These are phyloP conservation scores for Hydropotes inermis DNA, from an alignment of 2,113 vertebrate species.

Conservation along the genomic window DNA sequence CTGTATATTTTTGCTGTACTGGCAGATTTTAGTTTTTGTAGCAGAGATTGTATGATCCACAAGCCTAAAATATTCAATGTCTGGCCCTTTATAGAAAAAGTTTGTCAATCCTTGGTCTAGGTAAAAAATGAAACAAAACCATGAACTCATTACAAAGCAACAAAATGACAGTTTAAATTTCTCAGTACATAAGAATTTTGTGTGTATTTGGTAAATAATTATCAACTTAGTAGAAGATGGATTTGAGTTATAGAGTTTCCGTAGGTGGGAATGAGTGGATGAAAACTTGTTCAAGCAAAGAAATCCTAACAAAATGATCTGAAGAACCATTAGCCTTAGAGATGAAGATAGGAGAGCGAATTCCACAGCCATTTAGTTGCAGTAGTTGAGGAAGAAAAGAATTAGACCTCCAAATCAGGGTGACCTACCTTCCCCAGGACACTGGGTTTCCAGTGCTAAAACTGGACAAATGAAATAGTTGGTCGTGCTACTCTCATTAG, in stretches of 20 bases:
- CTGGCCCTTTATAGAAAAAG: not conserved
- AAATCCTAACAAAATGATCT: not conserved
- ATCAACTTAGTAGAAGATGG: not conserved
- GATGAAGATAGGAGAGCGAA: not conserved
- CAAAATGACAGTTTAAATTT: not conserved
- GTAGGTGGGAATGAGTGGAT: not conserved
- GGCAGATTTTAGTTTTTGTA: not conserved
- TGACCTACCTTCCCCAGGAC: not conserved
- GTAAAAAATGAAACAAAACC: conserved; percentile 18
- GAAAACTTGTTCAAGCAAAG: not conserved
- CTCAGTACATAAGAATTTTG: not conserved
- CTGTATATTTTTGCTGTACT: not conserved
- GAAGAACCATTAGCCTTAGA: not conserved
- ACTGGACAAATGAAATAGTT: not conserved
- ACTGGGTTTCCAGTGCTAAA: not conserved
- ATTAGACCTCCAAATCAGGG: not conserved
- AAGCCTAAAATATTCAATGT: not conserved
- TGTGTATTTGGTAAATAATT: not conserved
- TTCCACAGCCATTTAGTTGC: not conserved
- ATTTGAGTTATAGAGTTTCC: not conserved
- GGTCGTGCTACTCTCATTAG: not conserved
- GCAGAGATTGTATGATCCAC: not conserved
- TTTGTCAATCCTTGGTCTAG: not conserved
- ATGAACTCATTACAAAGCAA: not conserved
- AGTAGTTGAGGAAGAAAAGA: not conserved